These are phyloP conservation scores for Oeneis ivallda DNA, from an alignment of 2,888 invertebrate species.

Conservation along the genomic window DNA sequence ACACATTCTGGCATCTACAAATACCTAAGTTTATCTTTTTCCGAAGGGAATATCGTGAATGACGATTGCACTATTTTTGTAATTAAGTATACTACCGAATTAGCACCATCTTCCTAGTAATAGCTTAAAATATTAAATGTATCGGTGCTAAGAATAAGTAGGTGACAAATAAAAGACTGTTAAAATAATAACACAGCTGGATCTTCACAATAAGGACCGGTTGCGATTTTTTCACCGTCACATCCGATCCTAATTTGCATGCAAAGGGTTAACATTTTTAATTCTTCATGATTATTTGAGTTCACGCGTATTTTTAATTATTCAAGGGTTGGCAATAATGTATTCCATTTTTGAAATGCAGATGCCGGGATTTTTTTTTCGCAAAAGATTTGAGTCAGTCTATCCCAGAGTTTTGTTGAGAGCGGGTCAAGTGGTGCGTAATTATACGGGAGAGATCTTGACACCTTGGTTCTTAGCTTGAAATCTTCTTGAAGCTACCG, in stretches of 20 bases:
- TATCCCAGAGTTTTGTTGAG: constrained; percentile 61
- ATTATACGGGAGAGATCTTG: constrained; percentile 34
- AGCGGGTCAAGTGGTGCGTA: constrained; percentile 48
- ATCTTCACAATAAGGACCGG: constrained; percentile 54
- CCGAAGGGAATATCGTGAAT: too few species aligned
- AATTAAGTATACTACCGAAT: too few species aligned
- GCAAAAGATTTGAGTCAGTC: constrained; percentile 65
- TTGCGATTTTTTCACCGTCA: constrained; percentile 60
- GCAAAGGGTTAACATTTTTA: constrained; percentile 64
- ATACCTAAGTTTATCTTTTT: too few species aligned
- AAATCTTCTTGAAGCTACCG: constrained; percentile 17
- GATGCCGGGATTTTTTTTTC: constrained; percentile 63
- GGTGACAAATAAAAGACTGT: constrained; percentile 22
- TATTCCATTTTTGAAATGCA: constrained; percentile 67
- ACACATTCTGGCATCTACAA: too few species aligned
- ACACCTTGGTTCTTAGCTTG: constrained; percentile 17
- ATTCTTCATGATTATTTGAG: constrained; percentile 76
- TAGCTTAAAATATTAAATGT: too few species aligned
- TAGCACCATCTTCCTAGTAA: too few species aligned
- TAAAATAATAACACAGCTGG: constrained; percentile 72
- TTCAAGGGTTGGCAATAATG: constrained; percentile 75
- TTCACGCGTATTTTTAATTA: constrained; percentile 81
- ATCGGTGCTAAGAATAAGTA: not conserved
- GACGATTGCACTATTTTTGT: too few species aligned
- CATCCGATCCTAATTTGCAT: constrained; percentile 73